These are phyloP conservation scores for Sussaba pulchella DNA, from an alignment of 2,888 invertebrate species.

Conservation along the genomic window DNA sequence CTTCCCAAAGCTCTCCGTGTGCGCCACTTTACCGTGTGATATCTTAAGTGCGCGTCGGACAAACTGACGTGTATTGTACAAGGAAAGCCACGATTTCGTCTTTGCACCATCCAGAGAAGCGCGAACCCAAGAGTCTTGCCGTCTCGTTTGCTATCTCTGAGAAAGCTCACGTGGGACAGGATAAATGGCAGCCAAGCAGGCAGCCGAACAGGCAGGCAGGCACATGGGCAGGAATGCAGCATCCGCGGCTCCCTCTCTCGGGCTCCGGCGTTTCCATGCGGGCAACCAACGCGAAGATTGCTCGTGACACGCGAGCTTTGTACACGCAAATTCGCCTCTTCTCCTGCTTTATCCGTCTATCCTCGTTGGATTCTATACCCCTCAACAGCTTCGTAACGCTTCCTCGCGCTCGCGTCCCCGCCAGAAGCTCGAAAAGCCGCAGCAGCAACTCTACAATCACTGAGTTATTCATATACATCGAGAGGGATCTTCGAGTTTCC, in stretches of 20 bases:
- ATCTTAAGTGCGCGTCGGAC: neutral
- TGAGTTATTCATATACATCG: conserved; percentile 30
- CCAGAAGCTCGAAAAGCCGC: conserved; percentile 11
- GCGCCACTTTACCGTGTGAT: neutral
- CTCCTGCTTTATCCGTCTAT: conserved; percentile 31
- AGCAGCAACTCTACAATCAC: neutral
- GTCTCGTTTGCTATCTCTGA: conserved; percentile 21
- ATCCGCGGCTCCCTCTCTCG: conserved; percentile 16
- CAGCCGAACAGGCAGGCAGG: neutral
- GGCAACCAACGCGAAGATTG: conserved; percentile 56
- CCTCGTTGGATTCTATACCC: conserved; percentile 7
- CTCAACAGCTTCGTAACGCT: conserved; percentile 22
- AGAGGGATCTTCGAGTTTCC: conserved; percentile 21
- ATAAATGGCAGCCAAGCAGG: conserved; percentile 58
- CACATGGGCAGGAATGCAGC: conserved; percentile 46
- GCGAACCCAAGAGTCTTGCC: conserved; percentile 1
- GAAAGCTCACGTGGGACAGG: conserved; percentile 21
- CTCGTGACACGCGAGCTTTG: conserved; percentile 62
- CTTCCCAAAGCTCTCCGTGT: neutral
- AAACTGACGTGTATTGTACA: conserved; percentile 17
- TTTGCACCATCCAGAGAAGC: conserved; percentile 27
- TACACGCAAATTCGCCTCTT: conserved; percentile 63
- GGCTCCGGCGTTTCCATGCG: conserved; percentile 17
- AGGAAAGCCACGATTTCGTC: conserved; percentile 42
- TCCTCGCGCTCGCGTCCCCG: neutral